Evolutionary conservation across 2,113 vertebrate species (phyloP).

Genomic region (Gymnarchus niloticus): DNA sequence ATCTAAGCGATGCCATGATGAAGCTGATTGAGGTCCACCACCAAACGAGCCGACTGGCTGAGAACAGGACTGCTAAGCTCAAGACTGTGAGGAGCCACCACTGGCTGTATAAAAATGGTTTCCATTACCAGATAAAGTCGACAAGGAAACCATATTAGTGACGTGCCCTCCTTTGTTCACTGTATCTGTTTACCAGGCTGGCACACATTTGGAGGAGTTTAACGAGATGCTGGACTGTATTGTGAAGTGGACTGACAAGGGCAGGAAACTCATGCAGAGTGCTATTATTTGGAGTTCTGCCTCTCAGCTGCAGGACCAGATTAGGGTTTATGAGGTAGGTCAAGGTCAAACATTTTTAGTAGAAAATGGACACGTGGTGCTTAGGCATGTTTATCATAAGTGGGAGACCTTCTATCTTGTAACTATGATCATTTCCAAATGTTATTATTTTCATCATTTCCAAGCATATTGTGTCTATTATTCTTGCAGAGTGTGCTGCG

Average conservation of each 20-base stretch:
- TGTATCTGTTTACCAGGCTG: conserved; percentile 55
- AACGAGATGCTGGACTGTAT: conserved; percentile 81
- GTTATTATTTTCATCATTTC: not conserved
- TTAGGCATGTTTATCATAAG: not conserved
- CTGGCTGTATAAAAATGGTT: not conserved
- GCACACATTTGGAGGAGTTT: conserved; percentile 81
- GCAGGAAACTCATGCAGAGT: conserved; percentile 72
- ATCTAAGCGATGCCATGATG: conserved; percentile 70
- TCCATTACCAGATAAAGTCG: not conserved
- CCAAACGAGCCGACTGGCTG: conserved; percentile 72
- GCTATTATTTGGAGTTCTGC: conserved; percentile 83
- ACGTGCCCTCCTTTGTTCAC: not conserved
- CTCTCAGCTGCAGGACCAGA: conserved; percentile 81
- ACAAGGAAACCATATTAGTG: not conserved
- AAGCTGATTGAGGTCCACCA: conserved; percentile 79
- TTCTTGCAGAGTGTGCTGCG: conserved; percentile 74
- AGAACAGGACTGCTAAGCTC: conserved; percentile 73
- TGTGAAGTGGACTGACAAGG: conserved; percentile 83
- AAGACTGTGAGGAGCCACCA: conserved; percentile 66
- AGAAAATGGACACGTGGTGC: not conserved
- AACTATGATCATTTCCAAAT: not conserved
- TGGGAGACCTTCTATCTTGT: not conserved
- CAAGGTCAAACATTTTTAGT: not conserved
- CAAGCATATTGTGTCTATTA: conserved; percentile 16
- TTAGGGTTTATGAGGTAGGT: conserved; percentile 80